Conservation (phyloP, 2,113 vertebrate genomes). For the Engraulis encrasicolus region DNA sequence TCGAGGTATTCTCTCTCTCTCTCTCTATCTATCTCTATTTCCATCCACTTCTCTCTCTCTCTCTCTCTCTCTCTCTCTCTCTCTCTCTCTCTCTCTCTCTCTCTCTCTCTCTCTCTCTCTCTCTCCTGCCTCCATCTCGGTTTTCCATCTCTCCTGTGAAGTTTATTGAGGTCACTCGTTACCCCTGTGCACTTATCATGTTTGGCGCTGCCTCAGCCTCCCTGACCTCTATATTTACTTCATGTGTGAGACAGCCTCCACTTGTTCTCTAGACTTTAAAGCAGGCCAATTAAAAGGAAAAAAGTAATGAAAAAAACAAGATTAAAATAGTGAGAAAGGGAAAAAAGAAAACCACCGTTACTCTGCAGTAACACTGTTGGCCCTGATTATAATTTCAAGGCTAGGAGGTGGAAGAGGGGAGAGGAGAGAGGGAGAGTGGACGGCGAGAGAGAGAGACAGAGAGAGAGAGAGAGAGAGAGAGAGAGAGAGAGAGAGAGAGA, state of each 20-base stretch:
- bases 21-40: background rate
- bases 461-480: background rate
- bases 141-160: background rate
- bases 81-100: background rate
- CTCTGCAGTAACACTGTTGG: constrained; percentile 56
- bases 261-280: constrained; percentile 65
- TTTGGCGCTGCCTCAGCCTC: constrained; percentile 62
- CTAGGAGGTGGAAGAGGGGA: background rate
- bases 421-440: no score
- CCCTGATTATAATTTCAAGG: constrained; percentile 67
- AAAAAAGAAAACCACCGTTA: constrained; percentile 44
- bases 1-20: constrained; percentile 4
- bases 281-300: constrained; percentile 70
- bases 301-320: no score
- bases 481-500: no score
- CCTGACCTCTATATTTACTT: constrained; percentile 71
- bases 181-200: constrained; percentile 67
- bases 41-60: background rate
- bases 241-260: constrained; percentile 59
- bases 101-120: background rate
- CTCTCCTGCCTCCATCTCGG: no score
- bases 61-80: background rate
- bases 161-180: constrained; percentile 71
- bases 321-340: no score
- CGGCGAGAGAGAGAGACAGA: constrained; percentile 6